Percentiles rank a stretch among this genome's conserved stretches.
phyloP scores from a whole-genome alignment of 2,113 vertebrate species.

The Antechinus stuartii region DNA sequence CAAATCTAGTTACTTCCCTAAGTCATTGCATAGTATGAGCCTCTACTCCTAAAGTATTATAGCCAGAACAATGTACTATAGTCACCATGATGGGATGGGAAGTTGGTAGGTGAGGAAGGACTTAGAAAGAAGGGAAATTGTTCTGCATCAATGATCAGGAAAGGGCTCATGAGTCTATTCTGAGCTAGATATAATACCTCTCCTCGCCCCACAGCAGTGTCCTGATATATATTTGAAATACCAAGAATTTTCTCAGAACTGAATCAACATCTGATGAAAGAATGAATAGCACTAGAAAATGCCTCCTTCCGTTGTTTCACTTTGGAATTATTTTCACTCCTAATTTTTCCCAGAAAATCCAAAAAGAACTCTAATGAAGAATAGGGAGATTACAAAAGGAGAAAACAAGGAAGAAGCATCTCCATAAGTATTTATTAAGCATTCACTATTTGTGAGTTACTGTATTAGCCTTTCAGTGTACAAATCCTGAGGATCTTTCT shows the following conservation, averaged over 20 bases:
- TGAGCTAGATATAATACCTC: neutral
- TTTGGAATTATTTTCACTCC: neutral
- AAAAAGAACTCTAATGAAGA: neutral
- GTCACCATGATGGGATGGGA: neutral
- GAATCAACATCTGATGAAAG: neutral
- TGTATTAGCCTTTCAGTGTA: neutral
- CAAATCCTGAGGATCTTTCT: neutral
- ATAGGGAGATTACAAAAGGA: neutral
- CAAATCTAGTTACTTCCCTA: neutral
- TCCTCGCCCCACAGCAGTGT: neutral
- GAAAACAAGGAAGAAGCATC: neutral
- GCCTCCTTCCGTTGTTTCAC: neutral
- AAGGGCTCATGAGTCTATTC: constrained; percentile 39
- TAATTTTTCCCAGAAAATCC: neutral
- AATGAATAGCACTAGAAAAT: neutral
- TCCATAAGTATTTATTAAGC: neutral
- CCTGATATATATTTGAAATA: neutral
- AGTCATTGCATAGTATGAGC: neutral
- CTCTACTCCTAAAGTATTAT: neutral
- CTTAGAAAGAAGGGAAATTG: neutral
- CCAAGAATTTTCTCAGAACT: constrained; percentile 30
- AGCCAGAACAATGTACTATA: neutral
- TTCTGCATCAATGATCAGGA: constrained; percentile 14
- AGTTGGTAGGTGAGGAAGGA: neutral
- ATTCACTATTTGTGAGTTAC: neutral